A percentile compares a stretch with the other conserved stretches of the same genome.
phyloP scores from a whole-genome alignment of 2,888 invertebrate species.

The Ichneumoninae sp. region DNA sequence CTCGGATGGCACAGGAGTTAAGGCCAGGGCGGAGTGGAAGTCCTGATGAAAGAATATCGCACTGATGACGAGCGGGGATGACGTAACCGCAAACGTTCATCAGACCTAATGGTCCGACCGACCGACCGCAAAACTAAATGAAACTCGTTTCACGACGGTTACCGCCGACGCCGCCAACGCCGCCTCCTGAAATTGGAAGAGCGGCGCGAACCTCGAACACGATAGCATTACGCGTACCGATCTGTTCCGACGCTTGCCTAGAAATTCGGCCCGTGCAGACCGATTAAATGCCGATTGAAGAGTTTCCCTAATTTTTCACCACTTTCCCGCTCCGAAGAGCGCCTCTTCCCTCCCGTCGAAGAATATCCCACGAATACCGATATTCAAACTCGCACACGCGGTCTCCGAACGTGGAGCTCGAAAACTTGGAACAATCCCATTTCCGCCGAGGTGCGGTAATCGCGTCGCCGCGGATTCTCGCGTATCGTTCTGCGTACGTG shows the following conservation, averaged over 20 bases:
- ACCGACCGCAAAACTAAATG: slow-evolving; percentile 73
- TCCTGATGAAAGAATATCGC: slow-evolving; percentile 39
- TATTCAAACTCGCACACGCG: not conserved
- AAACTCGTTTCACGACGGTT: slow-evolving; percentile 72
- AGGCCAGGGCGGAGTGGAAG: slow-evolving; percentile 29
- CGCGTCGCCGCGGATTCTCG: not conserved
- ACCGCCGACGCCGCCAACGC: slow-evolving; percentile 37
- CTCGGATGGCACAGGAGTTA: slow-evolving; percentile 2
- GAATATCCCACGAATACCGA: not conserved
- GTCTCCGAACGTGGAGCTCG: not conserved
- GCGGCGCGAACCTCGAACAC: slow-evolving; percentile 26
- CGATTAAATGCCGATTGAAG: not conserved
- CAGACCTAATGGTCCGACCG: slow-evolving; percentile 72
- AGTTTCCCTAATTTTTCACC: not conserved
- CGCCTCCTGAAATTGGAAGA: slow-evolving; percentile 65
- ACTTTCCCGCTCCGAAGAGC: no score
- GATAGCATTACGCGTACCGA: slow-evolving; percentile 19
- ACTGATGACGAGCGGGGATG: slow-evolving; percentile 67
- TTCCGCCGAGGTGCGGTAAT: slow-evolving; percentile 4
- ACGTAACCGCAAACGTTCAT: slow-evolving; percentile 75
- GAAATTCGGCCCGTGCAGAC: not conserved
- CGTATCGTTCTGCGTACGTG: slow-evolving; percentile 26
- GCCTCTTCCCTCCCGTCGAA: no score
- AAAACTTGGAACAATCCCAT: slow-evolving; percentile 1
- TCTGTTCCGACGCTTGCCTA: slow-evolving; percentile 21